phyloP scores from a whole-genome alignment of 1,140 invertebrate genomes.

The Aricia agestis region DNA sequence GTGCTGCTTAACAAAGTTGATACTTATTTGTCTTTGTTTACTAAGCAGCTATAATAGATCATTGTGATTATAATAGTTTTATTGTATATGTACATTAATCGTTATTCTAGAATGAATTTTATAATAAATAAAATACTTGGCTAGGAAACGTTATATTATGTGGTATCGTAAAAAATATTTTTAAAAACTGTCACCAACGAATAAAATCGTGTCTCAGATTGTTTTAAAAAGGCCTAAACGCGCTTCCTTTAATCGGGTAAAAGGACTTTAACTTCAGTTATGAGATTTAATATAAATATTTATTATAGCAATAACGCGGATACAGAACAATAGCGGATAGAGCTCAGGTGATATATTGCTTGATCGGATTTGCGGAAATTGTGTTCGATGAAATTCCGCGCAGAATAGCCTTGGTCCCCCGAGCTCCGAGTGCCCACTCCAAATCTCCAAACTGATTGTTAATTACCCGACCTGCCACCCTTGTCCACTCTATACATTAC shows the following conservation, averaged over 20 bases:
- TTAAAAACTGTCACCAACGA: no score
- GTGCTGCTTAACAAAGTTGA: background rate
- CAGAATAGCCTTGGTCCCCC: constrained; percentile 64
- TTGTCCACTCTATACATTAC: constrained; percentile 15
- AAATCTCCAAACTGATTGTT: constrained; percentile 63
- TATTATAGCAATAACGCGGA: no score
- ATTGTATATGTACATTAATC: background rate
- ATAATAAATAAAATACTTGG: background rate
- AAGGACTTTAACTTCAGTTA: no score
- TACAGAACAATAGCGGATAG: background rate
- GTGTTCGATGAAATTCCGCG: constrained; percentile 56
- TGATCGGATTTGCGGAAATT: constrained; percentile 46
- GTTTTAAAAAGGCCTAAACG: no score
- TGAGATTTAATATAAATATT: no score
- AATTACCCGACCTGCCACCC: constrained; percentile 50
- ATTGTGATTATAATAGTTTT: background rate
- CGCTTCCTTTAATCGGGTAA: no score
- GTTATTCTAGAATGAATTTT: background rate
- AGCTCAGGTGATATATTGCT: constrained; percentile 7
- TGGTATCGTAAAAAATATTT: no score
- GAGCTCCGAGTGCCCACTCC: constrained; percentile 55
- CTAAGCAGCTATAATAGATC: background rate
- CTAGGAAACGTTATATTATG: background rate
- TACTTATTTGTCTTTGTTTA: background rate
- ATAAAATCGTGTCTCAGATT: no score